A percentile compares a stretch with the other conserved stretches of the same genome.
These are phyloP conservation scores for Papilio polytes DNA, from an alignment of 1,140 invertebrate species.

Conservation along the genomic window DNA sequence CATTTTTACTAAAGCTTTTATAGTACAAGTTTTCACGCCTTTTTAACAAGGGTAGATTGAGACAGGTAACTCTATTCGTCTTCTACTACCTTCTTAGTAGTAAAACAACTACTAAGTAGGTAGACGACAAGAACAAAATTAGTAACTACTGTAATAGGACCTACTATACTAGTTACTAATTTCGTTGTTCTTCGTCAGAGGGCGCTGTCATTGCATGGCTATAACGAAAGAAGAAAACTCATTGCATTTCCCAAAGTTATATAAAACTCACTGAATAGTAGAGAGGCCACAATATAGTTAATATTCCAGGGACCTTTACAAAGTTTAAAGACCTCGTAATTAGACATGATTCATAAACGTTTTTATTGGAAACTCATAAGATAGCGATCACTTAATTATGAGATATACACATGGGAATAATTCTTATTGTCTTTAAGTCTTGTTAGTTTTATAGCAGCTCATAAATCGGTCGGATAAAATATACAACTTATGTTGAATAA, in stretches of 20 bases:
- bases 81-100: no score
- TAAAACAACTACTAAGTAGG: no score
- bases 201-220: no score
- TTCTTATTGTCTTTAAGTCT: slow-evolving; percentile 36
- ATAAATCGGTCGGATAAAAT: slow-evolving; percentile 17
- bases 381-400: slow-evolving; percentile 33
- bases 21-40: not conserved
- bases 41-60: not conserved
- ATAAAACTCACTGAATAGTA: not conserved
- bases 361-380: slow-evolving; percentile 41
- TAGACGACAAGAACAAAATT: no score
- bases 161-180: no score
- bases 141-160: no score
- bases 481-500: slow-evolving; percentile 28
- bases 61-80: not conserved
- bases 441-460: slow-evolving; percentile 32
- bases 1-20: not conserved
- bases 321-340: slow-evolving; percentile 40
- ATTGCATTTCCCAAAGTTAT: not conserved
- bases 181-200: no score
- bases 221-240: not conserved
- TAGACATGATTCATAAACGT: slow-evolving; percentile 35
- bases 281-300: not conserved
- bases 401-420: slow-evolving; percentile 35
- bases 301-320: not conserved